A percentile compares a stretch with the other conserved stretches of the same genome.
phyloP scores from a whole-genome alignment of 2,113 vertebrate genomes.

The Ptyas mucosa region DNA sequence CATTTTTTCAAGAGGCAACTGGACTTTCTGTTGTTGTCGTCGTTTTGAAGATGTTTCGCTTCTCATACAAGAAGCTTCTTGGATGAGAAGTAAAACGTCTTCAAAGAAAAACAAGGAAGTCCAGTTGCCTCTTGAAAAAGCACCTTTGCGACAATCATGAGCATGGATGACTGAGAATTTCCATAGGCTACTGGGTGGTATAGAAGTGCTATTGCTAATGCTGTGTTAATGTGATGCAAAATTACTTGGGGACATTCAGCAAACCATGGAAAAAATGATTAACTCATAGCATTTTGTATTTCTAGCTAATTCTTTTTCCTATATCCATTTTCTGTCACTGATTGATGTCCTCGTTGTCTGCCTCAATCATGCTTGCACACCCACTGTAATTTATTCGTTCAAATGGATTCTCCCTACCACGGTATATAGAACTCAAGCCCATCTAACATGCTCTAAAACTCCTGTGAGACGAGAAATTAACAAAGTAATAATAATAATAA shows the following conservation, averaged over 20 bases:
- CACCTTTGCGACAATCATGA: too few species aligned
- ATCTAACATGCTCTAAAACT: neutral
- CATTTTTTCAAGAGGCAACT: too few species aligned
- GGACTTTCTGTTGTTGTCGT: too few species aligned
- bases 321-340: neutral
- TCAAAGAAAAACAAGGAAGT: too few species aligned
- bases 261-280: neutral
- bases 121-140: too few species aligned
- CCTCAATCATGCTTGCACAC: neutral
- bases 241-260: neutral
- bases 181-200: neutral
- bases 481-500: neutral
- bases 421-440: neutral
- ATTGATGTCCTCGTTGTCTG: neutral
- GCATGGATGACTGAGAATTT: too few species aligned
- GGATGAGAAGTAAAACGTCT: too few species aligned
- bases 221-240: neutral
- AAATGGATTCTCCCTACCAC: neutral
- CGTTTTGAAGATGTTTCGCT: too few species aligned
- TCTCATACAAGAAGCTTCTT: too few species aligned
- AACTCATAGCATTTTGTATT: neutral
- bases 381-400: neutral
- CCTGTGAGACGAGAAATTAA: too few species aligned
- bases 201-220: neutral
- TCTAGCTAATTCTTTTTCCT: neutral